Evolutionary conservation across 2,113 vertebrate species (phyloP).

Genomic region (Azemiops feae): DNA sequence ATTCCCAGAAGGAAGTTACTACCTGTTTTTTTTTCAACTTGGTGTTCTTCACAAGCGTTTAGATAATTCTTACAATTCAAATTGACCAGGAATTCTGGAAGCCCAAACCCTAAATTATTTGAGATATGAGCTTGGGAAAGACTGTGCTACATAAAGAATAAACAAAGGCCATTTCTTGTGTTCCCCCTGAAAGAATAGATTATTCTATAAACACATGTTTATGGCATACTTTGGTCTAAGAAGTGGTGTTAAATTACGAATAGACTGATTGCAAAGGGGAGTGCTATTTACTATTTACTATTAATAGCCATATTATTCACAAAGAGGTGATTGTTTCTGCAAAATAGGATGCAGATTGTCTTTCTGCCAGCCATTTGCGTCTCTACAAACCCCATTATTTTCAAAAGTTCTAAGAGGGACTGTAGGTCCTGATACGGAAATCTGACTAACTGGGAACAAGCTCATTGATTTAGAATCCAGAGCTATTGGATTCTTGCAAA

Average conservation of each 20-base stretch:
- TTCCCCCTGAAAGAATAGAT: not conserved
- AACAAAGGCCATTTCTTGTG: not conserved
- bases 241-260: not conserved
- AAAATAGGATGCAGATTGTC: not conserved
- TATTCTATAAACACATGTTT: not conserved
- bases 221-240: not conserved
- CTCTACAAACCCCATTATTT: not conserved
- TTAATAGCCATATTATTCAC: not conserved
- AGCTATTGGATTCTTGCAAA: not conserved
- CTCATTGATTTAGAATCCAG: not conserved
- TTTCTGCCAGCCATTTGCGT: not conserved
- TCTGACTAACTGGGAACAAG: not conserved
- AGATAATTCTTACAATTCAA: too few species aligned
- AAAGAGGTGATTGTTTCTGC: not conserved
- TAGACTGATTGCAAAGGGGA: not conserved
- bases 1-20: not conserved
- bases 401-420: not conserved
- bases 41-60: not conserved
- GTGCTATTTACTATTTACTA: not conserved
- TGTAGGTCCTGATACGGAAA: not conserved
- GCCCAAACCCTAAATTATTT: not conserved
- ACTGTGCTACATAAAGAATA: not conserved
- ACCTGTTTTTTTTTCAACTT: too few species aligned
- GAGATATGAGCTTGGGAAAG: not conserved
- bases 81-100: not conserved